These are phyloP conservation scores for Agriopis marginaria DNA, from an alignment of 2,888 invertebrate genomes.

Conservation along the genomic window DNA sequence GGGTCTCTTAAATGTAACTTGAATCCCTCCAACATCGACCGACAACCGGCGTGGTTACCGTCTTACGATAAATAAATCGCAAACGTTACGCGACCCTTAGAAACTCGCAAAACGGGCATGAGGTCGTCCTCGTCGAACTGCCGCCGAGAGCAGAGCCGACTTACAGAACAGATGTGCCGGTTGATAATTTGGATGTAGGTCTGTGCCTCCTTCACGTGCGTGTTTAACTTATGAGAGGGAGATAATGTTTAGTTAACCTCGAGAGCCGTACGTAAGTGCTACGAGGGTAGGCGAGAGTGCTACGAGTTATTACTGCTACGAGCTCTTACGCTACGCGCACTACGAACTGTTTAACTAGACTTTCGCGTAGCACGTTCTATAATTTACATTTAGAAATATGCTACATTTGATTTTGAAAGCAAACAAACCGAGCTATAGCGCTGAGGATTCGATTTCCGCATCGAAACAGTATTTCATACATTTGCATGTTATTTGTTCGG, in stretches of 20 bases:
- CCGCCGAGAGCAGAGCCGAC: constrained; percentile 28
- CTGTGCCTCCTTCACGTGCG: constrained; percentile 20
- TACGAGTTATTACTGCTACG: constrained; percentile 31
- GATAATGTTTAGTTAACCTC: constrained; percentile 31
- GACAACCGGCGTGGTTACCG: constrained; percentile 39
- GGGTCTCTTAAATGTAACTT: constrained; percentile 52
- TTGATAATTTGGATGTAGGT: constrained; percentile 31
- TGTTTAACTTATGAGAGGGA: constrained; percentile 25
- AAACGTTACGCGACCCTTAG: constrained; percentile 34
- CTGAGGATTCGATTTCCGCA: constrained; percentile 31
- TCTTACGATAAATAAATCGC: constrained; percentile 51
- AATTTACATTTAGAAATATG: background rate
- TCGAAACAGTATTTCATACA: constrained; percentile 29
- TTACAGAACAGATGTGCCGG: constrained; percentile 35
- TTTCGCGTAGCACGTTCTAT: background rate
- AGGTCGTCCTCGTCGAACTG: constrained; percentile 40
- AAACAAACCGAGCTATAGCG: constrained; percentile 12
- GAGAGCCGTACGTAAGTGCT: constrained; percentile 26
- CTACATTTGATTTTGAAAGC: constrained; percentile 17
- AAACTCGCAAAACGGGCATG: constrained; percentile 41
- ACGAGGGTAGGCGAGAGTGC: constrained; percentile 20
- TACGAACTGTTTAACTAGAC: constrained; percentile 18
- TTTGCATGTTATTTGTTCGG: constrained; percentile 34
- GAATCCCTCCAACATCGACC: constrained; percentile 36
- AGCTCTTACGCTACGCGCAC: constrained; percentile 22